phyloP scores from a whole-genome alignment of 2,888 invertebrate genomes.

The Archips xylosteana region DNA sequence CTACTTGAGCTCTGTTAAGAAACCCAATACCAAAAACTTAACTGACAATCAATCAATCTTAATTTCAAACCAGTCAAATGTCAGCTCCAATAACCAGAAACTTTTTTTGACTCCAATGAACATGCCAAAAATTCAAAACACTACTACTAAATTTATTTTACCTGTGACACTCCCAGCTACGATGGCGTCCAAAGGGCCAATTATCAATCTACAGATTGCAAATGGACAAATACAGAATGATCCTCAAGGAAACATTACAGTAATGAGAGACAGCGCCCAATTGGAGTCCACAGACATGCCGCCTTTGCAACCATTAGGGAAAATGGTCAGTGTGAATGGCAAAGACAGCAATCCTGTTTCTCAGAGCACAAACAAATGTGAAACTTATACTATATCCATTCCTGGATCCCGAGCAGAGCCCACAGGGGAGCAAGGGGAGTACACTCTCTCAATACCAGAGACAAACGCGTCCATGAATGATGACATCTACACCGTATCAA shows the following conservation, averaged over 20 bases:
- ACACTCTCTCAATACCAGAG: slow-evolving; percentile 81
- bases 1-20: slow-evolving; percentile 85
- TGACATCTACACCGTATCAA: slow-evolving; percentile 82
- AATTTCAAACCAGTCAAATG: slow-evolving; percentile 74
- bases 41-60: slow-evolving; percentile 78
- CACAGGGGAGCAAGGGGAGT: slow-evolving; percentile 80
- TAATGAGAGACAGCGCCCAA: slow-evolving; percentile 79
- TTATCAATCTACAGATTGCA: slow-evolving; percentile 89
- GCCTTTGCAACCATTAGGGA: slow-evolving; percentile 75
- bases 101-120: slow-evolving; percentile 85
- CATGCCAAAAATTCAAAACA: slow-evolving; percentile 85
- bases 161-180: slow-evolving; percentile 82
- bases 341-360: slow-evolving; percentile 64
- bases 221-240: slow-evolving; percentile 88
- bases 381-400: slow-evolving; percentile 75
- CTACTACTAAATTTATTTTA: slow-evolving; percentile 75
- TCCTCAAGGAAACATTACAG: slow-evolving; percentile 86
- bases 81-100: slow-evolving; percentile 81
- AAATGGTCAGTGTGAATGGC: slow-evolving; percentile 65
- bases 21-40: slow-evolving; percentile 69
- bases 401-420: slow-evolving; percentile 80
- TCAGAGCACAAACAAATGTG: slow-evolving; percentile 67
- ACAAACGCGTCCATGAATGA: slow-evolving; percentile 83
- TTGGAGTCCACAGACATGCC: slow-evolving; percentile 73
- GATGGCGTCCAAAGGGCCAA: slow-evolving; percentile 85